Percentiles rank a stretch among this genome's conserved stretches.
Evolutionary conservation across 53 echinoderm and acorn worm genomes (phyloP).

Genomic region (Holothuria leucospilota): DNA sequence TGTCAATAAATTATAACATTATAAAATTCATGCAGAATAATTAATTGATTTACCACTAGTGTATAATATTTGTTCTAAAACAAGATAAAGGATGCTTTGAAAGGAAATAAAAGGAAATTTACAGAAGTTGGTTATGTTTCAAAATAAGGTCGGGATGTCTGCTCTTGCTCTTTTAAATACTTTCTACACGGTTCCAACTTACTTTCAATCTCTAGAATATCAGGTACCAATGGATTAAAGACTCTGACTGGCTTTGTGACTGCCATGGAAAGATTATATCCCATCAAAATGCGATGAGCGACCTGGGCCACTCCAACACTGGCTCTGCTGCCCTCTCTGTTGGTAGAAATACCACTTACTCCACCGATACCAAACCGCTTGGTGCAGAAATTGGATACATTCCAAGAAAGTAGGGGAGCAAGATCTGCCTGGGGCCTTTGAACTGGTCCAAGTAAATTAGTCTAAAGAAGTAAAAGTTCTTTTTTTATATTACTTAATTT

Average conservation of each 20-base stretch:
- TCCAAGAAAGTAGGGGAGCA: conserved; percentile 79
- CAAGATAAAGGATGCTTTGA: too few species aligned
- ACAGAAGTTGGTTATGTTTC: too few species aligned
- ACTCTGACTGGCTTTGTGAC: conserved; percentile 33
- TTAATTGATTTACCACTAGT: too few species aligned
- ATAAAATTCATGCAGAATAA: too few species aligned
- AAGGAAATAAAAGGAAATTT: too few species aligned
- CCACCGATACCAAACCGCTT: conserved; percentile 79
- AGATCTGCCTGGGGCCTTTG: conserved; percentile 86
- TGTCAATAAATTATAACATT: too few species aligned
- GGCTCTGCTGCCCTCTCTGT: conserved; percentile 15
- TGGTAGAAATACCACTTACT: conserved; percentile 21
- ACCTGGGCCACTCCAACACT: conserved; percentile 26
- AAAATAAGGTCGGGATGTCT: too few species aligned
- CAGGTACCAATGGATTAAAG: conserved; percentile 46
- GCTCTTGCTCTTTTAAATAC: too few species aligned
- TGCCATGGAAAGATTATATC: conserved; percentile 26
- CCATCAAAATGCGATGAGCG: conserved; percentile 8
- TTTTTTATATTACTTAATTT: too few species aligned
- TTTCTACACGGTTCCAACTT: not conserved
- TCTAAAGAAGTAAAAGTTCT: conserved; percentile 41
- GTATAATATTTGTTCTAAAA: too few species aligned
- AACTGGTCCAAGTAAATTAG: conserved; percentile 73
- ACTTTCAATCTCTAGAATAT: conserved; percentile 66
- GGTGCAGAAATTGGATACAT: conserved; percentile 71